A percentile compares a stretch with the other conserved stretches of the same genome.
These are phyloP conservation scores for Timandra comae DNA, from an alignment of 2,888 invertebrate genomes.

Conservation along the genomic window DNA sequence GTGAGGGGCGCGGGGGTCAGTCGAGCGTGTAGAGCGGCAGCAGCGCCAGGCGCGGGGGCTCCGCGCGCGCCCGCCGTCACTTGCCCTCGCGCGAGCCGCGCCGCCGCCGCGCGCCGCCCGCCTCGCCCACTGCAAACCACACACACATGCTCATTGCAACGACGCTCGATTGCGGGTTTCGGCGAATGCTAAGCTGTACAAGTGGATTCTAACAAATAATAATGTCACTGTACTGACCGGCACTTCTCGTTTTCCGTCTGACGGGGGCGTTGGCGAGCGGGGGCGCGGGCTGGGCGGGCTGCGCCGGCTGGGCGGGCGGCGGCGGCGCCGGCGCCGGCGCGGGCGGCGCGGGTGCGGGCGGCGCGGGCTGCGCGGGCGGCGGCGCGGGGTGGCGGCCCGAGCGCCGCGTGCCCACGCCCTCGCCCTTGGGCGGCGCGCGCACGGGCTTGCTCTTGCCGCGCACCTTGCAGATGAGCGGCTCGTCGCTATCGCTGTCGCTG, in stretches of 20 bases:
- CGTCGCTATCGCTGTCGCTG: constrained; percentile 87
- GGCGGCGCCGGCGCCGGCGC: constrained; percentile 31
- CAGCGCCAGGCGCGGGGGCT: constrained; percentile 37
- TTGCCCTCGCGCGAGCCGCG: constrained; percentile 84
- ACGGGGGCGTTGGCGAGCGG: constrained; percentile 42
- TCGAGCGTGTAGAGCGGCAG: constrained; percentile 29
- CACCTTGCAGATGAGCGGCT: constrained; percentile 85
- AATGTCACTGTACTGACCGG: constrained; percentile 78
- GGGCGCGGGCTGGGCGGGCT: constrained; percentile 38
- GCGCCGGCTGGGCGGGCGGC: constrained; percentile 30
- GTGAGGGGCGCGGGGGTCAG: constrained; percentile 18
- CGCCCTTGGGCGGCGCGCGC: constrained; percentile 30
- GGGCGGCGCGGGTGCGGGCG: constrained; percentile 27
- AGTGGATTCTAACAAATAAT: not conserved
- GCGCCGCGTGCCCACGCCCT: constrained; percentile 74
- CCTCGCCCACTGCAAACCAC: constrained; percentile 49
- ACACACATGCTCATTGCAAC: constrained; percentile 3
- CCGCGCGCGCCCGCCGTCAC: constrained; percentile 81
- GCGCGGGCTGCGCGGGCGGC: constrained; percentile 41
- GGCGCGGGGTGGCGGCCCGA: constrained; percentile 53
- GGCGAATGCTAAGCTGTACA: not conserved
- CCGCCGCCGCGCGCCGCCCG: constrained; percentile 67
- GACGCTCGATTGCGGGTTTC: too few relatives aligned
- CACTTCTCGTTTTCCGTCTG: constrained; percentile 82
- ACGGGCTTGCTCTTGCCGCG: constrained; percentile 59